These are phyloP conservation scores for Lithophane semibrunnea DNA, from an alignment of 2,888 invertebrate species.

Conservation along the genomic window DNA sequence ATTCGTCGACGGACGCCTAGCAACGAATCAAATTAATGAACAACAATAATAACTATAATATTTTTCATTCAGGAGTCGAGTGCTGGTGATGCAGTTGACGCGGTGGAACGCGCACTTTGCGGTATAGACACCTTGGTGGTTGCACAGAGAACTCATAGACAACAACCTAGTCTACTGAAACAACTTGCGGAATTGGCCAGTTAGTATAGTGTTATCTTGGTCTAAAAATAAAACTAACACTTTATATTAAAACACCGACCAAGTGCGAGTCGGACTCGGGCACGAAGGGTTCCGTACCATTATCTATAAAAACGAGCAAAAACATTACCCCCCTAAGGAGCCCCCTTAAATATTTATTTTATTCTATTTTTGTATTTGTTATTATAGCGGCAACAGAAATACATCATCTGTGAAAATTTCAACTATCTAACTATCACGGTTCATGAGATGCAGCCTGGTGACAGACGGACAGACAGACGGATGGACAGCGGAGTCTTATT, in stretches of 20 bases:
- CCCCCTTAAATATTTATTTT: too few species aligned
- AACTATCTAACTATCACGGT: too few species aligned
- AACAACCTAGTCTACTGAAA: conserved; percentile 53
- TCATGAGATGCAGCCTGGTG: too few species aligned
- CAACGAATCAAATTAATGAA: neutral
- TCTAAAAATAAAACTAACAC: neutral
- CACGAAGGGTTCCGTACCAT: too few species aligned
- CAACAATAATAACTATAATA: neutral
- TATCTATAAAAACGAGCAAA: neutral
- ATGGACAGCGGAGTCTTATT: too few species aligned
- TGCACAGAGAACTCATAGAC: conserved; percentile 18
- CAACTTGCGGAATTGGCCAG: conserved; percentile 59
- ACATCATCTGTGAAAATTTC: too few species aligned
- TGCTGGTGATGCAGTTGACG: conserved; percentile 38
- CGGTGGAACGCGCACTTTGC: conserved; percentile 58
- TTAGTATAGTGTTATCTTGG: conserved; percentile 31
- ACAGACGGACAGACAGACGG: too few species aligned
- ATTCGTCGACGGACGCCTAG: neutral
- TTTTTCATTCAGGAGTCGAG: conserved; percentile 16
- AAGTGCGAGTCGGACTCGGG: too few species aligned
- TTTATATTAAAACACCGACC: too few species aligned
- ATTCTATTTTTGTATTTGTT: too few species aligned
- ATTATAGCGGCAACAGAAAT: too few species aligned
- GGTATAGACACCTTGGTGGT: conserved; percentile 45
- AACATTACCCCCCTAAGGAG: too few species aligned